Evolutionary conservation across 2,113 vertebrate genomes (phyloP).

Genomic region (Pterocles burchelli): DNA sequence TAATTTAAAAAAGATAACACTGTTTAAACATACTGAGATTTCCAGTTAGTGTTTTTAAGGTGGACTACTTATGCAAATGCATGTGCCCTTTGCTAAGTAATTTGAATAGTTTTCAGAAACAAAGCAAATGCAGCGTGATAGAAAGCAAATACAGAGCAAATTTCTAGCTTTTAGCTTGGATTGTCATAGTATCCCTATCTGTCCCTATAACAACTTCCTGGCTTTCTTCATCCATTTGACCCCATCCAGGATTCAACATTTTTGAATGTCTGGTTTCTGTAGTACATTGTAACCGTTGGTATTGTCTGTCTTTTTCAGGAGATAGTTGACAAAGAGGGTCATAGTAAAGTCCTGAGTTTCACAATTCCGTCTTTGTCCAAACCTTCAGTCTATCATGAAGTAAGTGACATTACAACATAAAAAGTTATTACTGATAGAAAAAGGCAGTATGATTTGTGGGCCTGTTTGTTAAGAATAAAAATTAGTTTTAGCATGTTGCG

Average conservation of each 20-base stretch:
- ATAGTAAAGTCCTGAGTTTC: constrained; percentile 93
- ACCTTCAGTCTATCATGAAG: constrained; percentile 96
- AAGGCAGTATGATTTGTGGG: not conserved
- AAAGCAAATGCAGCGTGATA: not conserved
- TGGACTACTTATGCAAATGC: not conserved
- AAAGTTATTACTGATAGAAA: not conserved
- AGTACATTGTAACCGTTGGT: not conserved
- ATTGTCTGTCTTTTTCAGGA: constrained; percentile 78
- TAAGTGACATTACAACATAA: constrained; percentile 68
- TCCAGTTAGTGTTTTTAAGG: not conserved
- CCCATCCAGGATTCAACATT: not conserved
- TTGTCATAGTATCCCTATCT: not conserved
- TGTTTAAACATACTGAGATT: not conserved
- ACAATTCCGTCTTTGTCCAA: constrained; percentile 97
- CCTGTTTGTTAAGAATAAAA: not conserved
- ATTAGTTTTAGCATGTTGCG: not conserved
- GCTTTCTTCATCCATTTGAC: not conserved
- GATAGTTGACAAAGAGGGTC: constrained; percentile 96
- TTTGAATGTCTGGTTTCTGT: not conserved
- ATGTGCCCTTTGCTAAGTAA: not conserved
- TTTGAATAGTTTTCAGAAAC: not conserved
- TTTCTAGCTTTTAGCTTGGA: not conserved
- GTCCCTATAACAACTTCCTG: not conserved
- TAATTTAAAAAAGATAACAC: not conserved
- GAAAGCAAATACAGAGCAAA: not conserved